These are phyloP conservation scores for Drosophila gaucha DNA, from an alignment of 2,888 invertebrate species.

Conservation along the genomic window DNA sequence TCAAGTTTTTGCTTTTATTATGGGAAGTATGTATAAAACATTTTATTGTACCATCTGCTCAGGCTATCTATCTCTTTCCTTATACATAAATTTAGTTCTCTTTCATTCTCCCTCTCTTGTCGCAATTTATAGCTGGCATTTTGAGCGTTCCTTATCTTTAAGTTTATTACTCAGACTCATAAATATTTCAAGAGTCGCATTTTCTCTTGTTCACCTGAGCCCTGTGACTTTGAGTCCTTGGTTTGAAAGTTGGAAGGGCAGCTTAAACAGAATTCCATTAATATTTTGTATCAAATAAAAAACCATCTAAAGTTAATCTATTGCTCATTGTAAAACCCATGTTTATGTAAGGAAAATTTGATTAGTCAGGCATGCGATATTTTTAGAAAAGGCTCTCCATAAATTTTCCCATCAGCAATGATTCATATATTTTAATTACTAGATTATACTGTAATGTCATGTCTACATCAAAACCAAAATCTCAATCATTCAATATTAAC, in stretches of 20 bases:
- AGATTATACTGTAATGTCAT: background rate
- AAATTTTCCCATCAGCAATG: conserved; percentile 18
- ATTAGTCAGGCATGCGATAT: conserved; percentile 2
- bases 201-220: conserved; percentile 48
- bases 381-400: conserved; percentile 10
- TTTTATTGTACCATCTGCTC: conserved; percentile 66
- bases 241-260: background rate
- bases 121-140: conserved; percentile 67
- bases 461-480: background rate
- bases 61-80: conserved; percentile 33
- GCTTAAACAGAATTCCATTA: conserved; percentile 14
- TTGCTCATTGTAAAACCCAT: background rate
- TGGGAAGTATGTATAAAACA: conserved; percentile 63
- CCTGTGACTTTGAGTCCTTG: conserved; percentile 1
- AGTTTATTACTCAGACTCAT: conserved; percentile 62
- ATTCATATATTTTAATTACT: conserved; percentile 18
- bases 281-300: conserved; percentile 11
- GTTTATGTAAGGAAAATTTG: background rate
- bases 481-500: background rate
- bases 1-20: conserved; percentile 74
- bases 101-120: conserved; percentile 12
- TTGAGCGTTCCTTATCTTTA: conserved; percentile 60
- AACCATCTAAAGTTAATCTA: background rate
- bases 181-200: conserved; percentile 62
- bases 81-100: conserved; percentile 13